Evolutionary conservation across 2,888 invertebrate genomes (phyloP).

Genomic region (Zelleria hepariella): DNA sequence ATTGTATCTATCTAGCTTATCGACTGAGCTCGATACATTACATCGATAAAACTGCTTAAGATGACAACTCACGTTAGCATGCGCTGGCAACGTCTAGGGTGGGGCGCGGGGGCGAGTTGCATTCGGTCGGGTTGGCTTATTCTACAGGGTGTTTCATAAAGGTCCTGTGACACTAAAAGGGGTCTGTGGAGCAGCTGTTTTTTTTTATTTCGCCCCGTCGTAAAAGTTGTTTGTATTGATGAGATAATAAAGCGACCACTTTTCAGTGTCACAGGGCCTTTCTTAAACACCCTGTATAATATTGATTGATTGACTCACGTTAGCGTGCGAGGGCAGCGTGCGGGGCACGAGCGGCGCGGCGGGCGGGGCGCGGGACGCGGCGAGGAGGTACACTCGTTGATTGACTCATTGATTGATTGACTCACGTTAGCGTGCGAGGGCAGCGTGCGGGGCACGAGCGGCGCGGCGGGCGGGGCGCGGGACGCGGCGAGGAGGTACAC

Average conservation of each 20-base stretch:
- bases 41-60: too few species aligned
- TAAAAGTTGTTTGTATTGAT: not conserved
- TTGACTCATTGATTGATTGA: not conserved
- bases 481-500: slow-evolving; percentile 42
- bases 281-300: slow-evolving; percentile 20
- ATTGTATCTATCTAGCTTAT: too few species aligned
- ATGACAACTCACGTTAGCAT: too few species aligned
- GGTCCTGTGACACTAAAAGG: too few species aligned
- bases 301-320: not conserved
- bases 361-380: slow-evolving; percentile 30
- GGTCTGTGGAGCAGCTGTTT: too few species aligned
- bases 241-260: too few species aligned
- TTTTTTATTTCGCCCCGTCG: too few species aligned
- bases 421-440: slow-evolving; percentile 30
- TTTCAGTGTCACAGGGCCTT: too few species aligned
- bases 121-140: slow-evolving; percentile 9
- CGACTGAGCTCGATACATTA: too few species aligned
- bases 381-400: not conserved
- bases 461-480: slow-evolving; percentile 29
- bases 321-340: slow-evolving; percentile 29
- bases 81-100: too few species aligned
- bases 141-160: not conserved
- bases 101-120: too few species aligned
- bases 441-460: slow-evolving; percentile 19
- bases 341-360: slow-evolving; percentile 17